Evolutionary conservation across 2,888 invertebrate species (phyloP).

Genomic region (Cremastinae sp.): DNA sequence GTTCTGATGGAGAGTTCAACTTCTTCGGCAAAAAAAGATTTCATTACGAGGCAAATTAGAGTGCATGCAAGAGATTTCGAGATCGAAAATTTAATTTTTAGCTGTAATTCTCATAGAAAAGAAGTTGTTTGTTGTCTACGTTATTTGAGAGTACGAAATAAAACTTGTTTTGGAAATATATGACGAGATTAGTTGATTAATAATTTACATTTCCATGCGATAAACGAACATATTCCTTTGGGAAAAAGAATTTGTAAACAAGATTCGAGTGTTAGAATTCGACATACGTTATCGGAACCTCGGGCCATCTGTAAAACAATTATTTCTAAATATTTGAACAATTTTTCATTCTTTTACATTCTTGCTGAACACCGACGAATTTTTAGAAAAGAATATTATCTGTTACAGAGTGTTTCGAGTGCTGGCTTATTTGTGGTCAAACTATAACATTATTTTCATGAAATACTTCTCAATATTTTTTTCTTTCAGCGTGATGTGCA

Average conservation of each 20-base stretch:
- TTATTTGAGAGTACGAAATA: too few relatives aligned
- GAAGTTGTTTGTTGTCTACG: not conserved
- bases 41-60: too few relatives aligned
- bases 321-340: conserved; percentile 64
- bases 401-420: conserved; percentile 5
- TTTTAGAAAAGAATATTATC: conserved; percentile 17
- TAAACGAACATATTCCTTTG: conserved; percentile 25
- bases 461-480: conserved; percentile 11
- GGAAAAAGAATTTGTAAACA: conserved; percentile 29
- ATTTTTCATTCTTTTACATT: conserved; percentile 1
- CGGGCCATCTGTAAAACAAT: conserved; percentile 79
- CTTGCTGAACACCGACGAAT: not conserved
- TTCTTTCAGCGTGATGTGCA: conserved; percentile 37
- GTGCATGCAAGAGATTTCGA: conserved; percentile 34
- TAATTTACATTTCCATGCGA: conserved; percentile 55
- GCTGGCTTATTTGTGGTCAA: conserved; percentile 33
- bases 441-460: not conserved
- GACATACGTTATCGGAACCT: conserved; percentile 80
- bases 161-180: not conserved
- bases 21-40: not conserved
- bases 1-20: not conserved
- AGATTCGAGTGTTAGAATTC: conserved; percentile 60
- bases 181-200: not conserved
- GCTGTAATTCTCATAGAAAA: not conserved
- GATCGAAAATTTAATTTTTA: conserved; percentile 21